Evolutionary conservation across 2,888 invertebrate genomes (phyloP).

Genomic region (Drosophila nr. perissopoda): DNA sequence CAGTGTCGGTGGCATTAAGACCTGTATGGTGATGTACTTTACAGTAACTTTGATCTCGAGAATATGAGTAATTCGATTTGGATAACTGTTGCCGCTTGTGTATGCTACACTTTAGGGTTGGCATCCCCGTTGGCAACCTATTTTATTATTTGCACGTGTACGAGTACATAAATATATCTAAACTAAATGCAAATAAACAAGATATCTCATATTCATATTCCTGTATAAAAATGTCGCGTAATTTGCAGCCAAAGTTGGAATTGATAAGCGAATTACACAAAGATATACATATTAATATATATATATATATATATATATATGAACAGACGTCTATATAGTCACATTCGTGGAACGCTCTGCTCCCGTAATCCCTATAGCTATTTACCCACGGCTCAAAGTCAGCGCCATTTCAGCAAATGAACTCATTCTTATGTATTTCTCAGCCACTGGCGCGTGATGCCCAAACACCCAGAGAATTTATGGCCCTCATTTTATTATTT

Average conservation of each 20-base stretch:
- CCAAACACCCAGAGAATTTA: conserved; percentile 43
- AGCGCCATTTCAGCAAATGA: conserved; percentile 39
- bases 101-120: conserved; percentile 15
- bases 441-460: conserved; percentile 46
- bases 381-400: conserved; percentile 60
- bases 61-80: conserved; percentile 1
- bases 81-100: background rate
- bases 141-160: conserved; percentile 26
- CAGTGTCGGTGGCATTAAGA: conserved; percentile 23
- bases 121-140: conserved; percentile 11
- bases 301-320: background rate
- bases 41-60: conserved; percentile 5
- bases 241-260: conserved; percentile 41
- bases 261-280: conserved; percentile 25
- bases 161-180: conserved; percentile 31
- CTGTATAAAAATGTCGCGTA: conserved; percentile 34
- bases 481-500: conserved; percentile 11
- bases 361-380: conserved; percentile 60
- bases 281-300: background rate
- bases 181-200: conserved; percentile 50
- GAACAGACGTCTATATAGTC: background rate
- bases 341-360: conserved; percentile 15
- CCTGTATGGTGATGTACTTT: conserved; percentile 27
- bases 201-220: conserved; percentile 28
- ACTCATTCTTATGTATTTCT: conserved; percentile 31